Evolutionary conservation across 2,888 invertebrate species (phyloP).

Genomic region (Drosophila robusta): DNA sequence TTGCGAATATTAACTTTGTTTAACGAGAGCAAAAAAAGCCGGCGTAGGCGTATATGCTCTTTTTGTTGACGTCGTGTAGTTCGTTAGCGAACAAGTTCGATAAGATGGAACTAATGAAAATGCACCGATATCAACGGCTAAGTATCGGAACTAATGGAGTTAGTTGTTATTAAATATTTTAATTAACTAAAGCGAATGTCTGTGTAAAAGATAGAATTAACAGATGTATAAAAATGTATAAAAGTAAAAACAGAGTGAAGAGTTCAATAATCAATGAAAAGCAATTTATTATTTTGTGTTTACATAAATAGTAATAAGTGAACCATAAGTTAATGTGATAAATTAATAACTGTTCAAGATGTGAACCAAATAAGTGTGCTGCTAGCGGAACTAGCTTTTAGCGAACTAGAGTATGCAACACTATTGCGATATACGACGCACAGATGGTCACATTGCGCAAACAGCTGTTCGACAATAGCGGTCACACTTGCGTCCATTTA

Average conservation of each 20-base stretch:
- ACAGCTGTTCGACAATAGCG: slow-evolving; percentile 27
- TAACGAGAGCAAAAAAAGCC: slow-evolving; percentile 31
- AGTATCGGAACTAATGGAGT: neutral
- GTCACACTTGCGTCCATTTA: slow-evolving; percentile 26
- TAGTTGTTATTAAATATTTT: neutral
- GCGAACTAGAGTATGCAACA: neutral
- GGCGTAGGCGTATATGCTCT: slow-evolving; percentile 56
- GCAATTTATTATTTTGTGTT: too few relatives aligned
- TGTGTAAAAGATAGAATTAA: too few relatives aligned
- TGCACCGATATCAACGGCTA: neutral
- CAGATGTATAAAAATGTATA: too few relatives aligned
- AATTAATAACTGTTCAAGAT: too few relatives aligned
- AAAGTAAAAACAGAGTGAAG: too few relatives aligned
- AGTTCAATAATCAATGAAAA: too few relatives aligned
- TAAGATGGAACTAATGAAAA: neutral
- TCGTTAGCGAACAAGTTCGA: slow-evolving; percentile 20
- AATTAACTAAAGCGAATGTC: too few relatives aligned
- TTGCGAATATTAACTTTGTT: neutral
- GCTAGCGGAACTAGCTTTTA: neutral
- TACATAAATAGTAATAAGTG: too few relatives aligned
- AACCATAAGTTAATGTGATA: too few relatives aligned
- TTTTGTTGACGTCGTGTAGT: slow-evolving; percentile 52
- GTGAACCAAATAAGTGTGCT: neutral
- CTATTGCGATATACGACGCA: neutral
- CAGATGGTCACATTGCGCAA: slow-evolving; percentile 13